A percentile compares a stretch with the other conserved stretches of the same genome.
These are phyloP conservation scores for Paracanthobrama guichenoti DNA, from an alignment of 2,113 vertebrate species.

Conservation along the genomic window DNA sequence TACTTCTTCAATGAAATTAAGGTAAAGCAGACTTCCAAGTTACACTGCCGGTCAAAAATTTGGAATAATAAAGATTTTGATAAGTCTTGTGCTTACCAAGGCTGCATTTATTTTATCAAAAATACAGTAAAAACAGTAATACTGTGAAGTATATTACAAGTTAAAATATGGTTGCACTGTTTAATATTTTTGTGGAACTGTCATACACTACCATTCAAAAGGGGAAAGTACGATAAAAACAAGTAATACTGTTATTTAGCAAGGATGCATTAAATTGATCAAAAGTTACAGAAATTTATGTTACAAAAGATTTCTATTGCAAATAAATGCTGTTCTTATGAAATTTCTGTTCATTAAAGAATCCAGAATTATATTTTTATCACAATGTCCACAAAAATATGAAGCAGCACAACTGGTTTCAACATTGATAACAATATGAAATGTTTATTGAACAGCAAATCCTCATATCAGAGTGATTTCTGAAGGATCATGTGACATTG, in stretches of 20 bases:
- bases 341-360: not conserved
- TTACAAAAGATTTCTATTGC: not conserved
- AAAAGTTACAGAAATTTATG: not conserved
- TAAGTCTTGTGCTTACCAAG: too few species aligned
- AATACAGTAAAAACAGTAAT: too few species aligned
- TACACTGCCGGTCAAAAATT: not conserved
- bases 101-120: too few species aligned
- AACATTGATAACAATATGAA: not conserved
- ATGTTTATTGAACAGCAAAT: too few species aligned
- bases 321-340: not conserved
- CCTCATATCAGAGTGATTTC: not conserved
- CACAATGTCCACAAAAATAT: too few species aligned
- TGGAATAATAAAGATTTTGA: not conserved
- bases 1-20: slow-evolving; percentile 87
- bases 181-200: not conserved
- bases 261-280: not conserved
- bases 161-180: too few species aligned
- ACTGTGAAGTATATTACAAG: too few species aligned
- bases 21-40: slow-evolving; percentile 66
- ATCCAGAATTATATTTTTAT: not conserved
- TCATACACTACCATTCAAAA: too few species aligned
- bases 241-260: not conserved
- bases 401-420: not conserved
- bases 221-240: too few species aligned
- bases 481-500: not conserved